Base-by-base conservation (phyloP, 1,140 invertebrate genomes). In the Melipona quadrifasciata region DNA sequence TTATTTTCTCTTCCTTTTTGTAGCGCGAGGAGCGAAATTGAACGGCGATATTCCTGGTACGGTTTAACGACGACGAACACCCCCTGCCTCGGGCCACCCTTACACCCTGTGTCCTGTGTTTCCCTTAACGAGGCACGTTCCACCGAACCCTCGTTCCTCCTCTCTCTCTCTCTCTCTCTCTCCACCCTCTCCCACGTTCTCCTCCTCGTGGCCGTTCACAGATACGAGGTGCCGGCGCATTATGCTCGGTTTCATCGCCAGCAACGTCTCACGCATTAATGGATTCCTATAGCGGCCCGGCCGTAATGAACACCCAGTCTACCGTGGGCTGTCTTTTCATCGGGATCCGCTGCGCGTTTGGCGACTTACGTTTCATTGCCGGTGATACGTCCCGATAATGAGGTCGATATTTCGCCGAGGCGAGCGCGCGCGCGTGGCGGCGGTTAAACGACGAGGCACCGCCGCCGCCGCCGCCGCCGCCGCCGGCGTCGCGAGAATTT, bases 21-120 rank as follows among this genome's bases (percentile, higher is more conserved):
- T 87, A 89, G 71, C 80, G 79, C 82, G 80, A 85, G 81, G 82
- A 90, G 68, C 79, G 71, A 89, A 90, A 90, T 90, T 90, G 89
- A 90, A 90, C 87, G 82, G 86, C 89, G 87, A 90, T 91, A 90
- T 91, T 88, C 88, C 86, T 64, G 79, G 82, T 87, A 91, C 87
- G 89, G 80, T 91, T 91, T 91, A 91, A 91, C 87, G 87, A 91
- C 83, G 80, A 86, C 80, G 82, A 76, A 77, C 87, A 68, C 78
- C 85, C 65, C 82, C 67, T 39, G 24, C 65, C 79, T 27, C 72
- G 21, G 53, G 61, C 85, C 71, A 86, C 85, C 84, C 87, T 88
- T 80, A 82, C 82, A 78, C 89, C 81, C 72, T 84, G 76, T 84
- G 87, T 86, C 85, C 89, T 90, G 71, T 83, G 82, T 90, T 90